phyloP scores from a whole-genome alignment of 2,113 vertebrate genomes.

The Anas platyrhynchos region DNA sequence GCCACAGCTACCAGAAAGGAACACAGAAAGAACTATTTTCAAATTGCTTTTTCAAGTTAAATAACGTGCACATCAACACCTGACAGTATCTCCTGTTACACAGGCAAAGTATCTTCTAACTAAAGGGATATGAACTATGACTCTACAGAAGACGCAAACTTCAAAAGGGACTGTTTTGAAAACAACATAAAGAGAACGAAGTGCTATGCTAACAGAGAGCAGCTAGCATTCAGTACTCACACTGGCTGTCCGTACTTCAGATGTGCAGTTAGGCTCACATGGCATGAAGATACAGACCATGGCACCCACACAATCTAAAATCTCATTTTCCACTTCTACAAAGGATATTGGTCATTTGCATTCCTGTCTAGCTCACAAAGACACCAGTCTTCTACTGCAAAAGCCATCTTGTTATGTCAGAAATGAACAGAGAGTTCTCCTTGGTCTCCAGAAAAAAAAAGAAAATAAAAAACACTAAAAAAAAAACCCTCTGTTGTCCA shows the following conservation, averaged over 20 bases:
- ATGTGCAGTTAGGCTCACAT: not conserved
- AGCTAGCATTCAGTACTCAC: not conserved
- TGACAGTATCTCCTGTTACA: not conserved
- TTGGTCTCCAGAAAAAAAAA: conserved; percentile 2
- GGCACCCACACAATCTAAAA: not conserved
- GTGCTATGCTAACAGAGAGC: not conserved
- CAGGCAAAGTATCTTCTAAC: not conserved
- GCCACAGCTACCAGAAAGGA: not conserved
- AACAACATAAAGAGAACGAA: not conserved
- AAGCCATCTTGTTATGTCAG: conserved; percentile 1
- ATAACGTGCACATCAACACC: not conserved
- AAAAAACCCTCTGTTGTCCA: not conserved
- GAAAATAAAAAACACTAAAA: not conserved
- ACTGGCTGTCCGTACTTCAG: not conserved
- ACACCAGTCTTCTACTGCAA: not conserved
- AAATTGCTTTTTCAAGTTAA: not conserved
- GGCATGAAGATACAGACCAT: not conserved
- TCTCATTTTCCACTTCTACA: not conserved
- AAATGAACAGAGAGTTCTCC: not conserved
- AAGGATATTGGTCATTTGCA: not conserved
- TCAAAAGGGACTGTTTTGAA: not conserved
- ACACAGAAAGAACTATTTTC: not conserved
- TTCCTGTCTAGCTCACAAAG: not conserved
- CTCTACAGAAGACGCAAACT: not conserved
- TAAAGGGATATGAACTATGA: not conserved